Percentiles rank a stretch among this genome's conserved stretches.
phyloP scores from a whole-genome alignment of 2,888 invertebrate genomes.

The Notocelia uddmanniana region DNA sequence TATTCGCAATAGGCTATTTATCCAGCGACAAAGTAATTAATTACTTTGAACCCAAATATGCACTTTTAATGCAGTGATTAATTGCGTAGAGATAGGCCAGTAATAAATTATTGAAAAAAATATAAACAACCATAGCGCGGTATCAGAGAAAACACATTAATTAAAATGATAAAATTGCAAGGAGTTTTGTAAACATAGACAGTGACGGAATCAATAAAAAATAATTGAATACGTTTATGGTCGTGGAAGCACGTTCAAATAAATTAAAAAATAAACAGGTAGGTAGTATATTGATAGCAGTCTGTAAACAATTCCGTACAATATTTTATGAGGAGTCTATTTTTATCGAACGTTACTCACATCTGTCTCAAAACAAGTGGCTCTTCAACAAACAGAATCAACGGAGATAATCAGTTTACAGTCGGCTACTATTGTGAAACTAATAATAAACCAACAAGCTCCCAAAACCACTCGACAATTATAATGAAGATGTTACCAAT shows the following conservation, averaged over 20 bases:
- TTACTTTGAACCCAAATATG: constrained; percentile 60
- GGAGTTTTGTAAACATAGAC: constrained; percentile 70
- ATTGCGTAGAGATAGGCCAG: constrained; percentile 53
- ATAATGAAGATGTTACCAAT: constrained; percentile 79
- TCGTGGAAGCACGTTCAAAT: constrained; percentile 47
- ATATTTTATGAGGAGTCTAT: constrained; percentile 52
- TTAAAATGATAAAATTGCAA: constrained; percentile 61
- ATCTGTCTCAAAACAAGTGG: neutral
- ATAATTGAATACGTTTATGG: constrained; percentile 66
- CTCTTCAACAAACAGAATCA: constrained; percentile 17
- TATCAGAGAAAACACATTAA: constrained; percentile 60
- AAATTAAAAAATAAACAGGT: constrained; percentile 56
- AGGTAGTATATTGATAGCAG: constrained; percentile 58
- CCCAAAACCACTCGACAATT: constrained; percentile 54
- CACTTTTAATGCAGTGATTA: constrained; percentile 54
- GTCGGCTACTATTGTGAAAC: constrained; percentile 55
- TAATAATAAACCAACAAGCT: constrained; percentile 48
- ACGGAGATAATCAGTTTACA: constrained; percentile 60
- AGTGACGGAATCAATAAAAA: constrained; percentile 70
- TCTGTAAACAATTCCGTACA: constrained; percentile 66
- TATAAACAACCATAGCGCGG: constrained; percentile 52
- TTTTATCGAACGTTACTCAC: constrained; percentile 21
- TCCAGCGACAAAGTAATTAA: constrained; percentile 60
- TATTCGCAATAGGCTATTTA: constrained; percentile 39
- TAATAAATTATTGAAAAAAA: constrained; percentile 65